A percentile compares a stretch with the other conserved stretches of the same genome.
These are phyloP conservation scores for Brachionus koreanus DNA, from an alignment of 1,140 invertebrate genomes.

Conservation along the genomic window DNA sequence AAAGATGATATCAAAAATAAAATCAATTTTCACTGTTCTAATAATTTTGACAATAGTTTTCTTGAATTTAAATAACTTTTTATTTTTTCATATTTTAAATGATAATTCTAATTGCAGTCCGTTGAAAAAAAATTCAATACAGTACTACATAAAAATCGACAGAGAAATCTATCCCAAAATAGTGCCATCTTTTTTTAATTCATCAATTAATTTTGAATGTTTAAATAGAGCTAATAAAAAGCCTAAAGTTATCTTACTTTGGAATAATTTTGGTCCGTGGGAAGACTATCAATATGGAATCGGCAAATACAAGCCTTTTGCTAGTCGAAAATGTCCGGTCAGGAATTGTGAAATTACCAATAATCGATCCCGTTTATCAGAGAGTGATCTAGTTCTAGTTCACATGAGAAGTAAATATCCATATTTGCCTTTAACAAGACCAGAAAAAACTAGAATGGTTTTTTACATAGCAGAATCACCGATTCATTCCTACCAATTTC, in stretches of 20 bases:
- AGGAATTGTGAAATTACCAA: not conserved
- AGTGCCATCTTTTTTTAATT: not conserved
- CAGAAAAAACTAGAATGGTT: not conserved
- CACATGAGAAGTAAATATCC: not conserved
- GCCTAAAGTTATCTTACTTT: not conserved
- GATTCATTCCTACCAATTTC: not conserved
- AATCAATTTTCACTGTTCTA: too few relatives aligned
- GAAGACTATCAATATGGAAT: not conserved
- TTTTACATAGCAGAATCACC: not conserved
- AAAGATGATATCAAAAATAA: too few relatives aligned
- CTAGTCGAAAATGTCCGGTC: not conserved
- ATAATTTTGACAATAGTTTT: too few relatives aligned
- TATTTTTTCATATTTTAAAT: too few relatives aligned
- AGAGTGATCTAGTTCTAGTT: not conserved
- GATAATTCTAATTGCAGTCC: too few relatives aligned
- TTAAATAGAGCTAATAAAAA: not conserved
- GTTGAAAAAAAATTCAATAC: not conserved
- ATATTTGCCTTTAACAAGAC: not conserved
- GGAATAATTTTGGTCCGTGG: not conserved
- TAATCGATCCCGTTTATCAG: not conserved
- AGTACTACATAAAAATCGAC: not conserved
- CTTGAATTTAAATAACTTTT: too few relatives aligned
- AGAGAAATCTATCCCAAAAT: not conserved
- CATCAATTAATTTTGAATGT: not conserved
- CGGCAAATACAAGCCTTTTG: not conserved